These are phyloP conservation scores for Coendou prehensilis DNA, from an alignment of 2,797 vertebrate species.

Conservation along the genomic window DNA sequence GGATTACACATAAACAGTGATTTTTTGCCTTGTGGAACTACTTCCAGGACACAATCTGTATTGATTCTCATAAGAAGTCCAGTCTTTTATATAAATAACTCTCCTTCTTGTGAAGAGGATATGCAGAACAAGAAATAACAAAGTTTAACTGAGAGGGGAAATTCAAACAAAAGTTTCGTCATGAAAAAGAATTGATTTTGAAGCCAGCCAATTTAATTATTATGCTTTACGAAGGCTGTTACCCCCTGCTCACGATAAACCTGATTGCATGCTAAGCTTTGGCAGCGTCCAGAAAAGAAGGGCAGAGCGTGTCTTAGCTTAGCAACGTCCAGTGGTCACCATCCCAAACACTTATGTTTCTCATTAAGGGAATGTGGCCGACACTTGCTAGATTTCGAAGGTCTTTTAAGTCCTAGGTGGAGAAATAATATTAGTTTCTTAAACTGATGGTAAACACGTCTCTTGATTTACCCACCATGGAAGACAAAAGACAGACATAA, in stretches of 20 bases:
- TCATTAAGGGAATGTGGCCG: slow-evolving; percentile 87
- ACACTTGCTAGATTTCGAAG: slow-evolving; percentile 80
- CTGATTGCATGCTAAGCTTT: slow-evolving; percentile 85
- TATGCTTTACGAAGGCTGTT: slow-evolving; percentile 88
- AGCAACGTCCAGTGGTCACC: slow-evolving; percentile 86
- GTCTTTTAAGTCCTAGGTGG: slow-evolving; percentile 77
- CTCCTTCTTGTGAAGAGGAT: background rate
- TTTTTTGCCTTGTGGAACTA: slow-evolving; percentile 15
- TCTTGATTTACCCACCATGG: background rate
- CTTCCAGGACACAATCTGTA: background rate
- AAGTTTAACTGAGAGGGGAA: slow-evolving; percentile 76
- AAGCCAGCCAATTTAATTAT: slow-evolving; percentile 87
- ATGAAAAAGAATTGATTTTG: slow-evolving; percentile 87
- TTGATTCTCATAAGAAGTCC: slow-evolving; percentile 19
- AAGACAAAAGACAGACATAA: slow-evolving; percentile 33
- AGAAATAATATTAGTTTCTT: slow-evolving; percentile 65
- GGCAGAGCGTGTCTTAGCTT: slow-evolving; percentile 84
- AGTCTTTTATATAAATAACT: slow-evolving; percentile 42
- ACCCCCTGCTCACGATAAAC: slow-evolving; percentile 85
- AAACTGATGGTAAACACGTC: slow-evolving; percentile 71
- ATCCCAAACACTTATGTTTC: slow-evolving; percentile 87
- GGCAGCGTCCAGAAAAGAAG: slow-evolving; percentile 85
- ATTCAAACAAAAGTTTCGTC: slow-evolving; percentile 84
- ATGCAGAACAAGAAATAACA: background rate
- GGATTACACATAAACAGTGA: slow-evolving; percentile 69